Evolutionary conservation across 35 echinoderm and acorn worm genomes (phyloP).

Genomic region (Anneissia japonica): DNA sequence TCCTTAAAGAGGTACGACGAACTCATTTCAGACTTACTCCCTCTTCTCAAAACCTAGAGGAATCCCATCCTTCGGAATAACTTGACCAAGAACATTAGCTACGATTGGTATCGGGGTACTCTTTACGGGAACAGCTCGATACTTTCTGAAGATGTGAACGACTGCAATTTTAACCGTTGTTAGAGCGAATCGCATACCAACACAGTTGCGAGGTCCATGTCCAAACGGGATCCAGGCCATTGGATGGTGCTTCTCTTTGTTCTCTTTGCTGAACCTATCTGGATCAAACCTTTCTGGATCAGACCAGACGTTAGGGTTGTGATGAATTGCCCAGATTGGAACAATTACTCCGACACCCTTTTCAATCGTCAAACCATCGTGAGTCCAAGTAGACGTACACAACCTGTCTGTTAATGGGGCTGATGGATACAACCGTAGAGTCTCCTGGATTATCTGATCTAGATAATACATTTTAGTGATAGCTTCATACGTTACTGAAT

Average conservation of each 20-base stretch:
- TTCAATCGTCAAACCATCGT: not conserved
- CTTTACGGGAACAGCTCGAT: not conserved
- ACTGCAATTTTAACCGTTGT: constrained; percentile 3
- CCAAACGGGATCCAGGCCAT: constrained; percentile 40
- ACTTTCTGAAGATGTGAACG: not conserved
- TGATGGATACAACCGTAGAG: constrained; percentile 30
- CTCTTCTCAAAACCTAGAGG: not conserved
- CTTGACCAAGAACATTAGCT: not conserved
- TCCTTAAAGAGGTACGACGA: too few relatives aligned
- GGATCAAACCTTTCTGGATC: too few relatives aligned
- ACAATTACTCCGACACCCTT: not conserved
- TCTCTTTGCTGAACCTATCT: constrained; percentile 36
- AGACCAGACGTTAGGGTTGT: constrained; percentile 33
- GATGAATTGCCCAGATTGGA: constrained; percentile 14
- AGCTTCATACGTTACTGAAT: too few relatives aligned
- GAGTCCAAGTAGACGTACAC: not conserved
- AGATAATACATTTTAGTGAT: constrained; percentile 25
- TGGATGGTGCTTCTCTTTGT: constrained; percentile 18
- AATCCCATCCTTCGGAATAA: not conserved
- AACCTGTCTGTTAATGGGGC: constrained; percentile 7
- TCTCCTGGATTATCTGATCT: constrained; percentile 25
- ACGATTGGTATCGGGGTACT: not conserved
- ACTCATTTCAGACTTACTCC: too few relatives aligned
- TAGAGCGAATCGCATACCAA: constrained; percentile 37
- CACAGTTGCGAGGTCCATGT: constrained; percentile 31